These are phyloP conservation scores for Drosophila diplacantha DNA, from an alignment of 2,888 invertebrate genomes.

Conservation along the genomic window DNA sequence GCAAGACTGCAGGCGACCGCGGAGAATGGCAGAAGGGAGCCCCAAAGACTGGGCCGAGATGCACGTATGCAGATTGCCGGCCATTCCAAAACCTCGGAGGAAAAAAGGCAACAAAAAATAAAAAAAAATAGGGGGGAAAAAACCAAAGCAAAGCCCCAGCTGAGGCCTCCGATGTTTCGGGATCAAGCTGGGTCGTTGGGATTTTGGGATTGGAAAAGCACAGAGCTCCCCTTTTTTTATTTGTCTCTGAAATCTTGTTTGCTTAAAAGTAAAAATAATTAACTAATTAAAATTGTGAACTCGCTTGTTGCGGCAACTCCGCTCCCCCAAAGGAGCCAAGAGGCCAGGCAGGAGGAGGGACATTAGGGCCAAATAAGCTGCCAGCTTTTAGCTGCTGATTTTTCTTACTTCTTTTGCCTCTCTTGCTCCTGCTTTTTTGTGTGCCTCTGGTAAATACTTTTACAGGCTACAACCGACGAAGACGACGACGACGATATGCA, in stretches of 20 bases:
- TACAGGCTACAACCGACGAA: conserved; percentile 34
- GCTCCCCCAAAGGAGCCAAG: conserved; percentile 1
- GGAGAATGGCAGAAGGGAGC: conserved; percentile 40
- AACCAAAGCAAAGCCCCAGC: conserved; percentile 31
- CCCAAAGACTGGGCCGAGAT: conserved; percentile 53
- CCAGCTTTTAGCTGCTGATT: conserved; percentile 43
- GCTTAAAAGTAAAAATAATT: conserved; percentile 74
- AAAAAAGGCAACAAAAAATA: conserved; percentile 10
- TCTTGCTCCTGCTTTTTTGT: conserved; percentile 15
- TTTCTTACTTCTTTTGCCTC: conserved; percentile 19
- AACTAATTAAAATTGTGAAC: conserved; percentile 74
- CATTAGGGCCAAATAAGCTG: conserved; percentile 73
- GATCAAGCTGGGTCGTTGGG: conserved; percentile 45
- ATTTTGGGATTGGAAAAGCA: conserved; percentile 21
- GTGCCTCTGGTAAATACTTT: conserved; percentile 63
- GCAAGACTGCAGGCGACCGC: conserved; percentile 22
- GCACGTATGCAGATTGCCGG: conserved; percentile 73
- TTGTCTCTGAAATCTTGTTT: conserved; percentile 71
- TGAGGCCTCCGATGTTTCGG: conserved; percentile 31
- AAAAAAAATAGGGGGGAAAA: conserved; percentile 2
- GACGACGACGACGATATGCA: conserved; percentile 63
- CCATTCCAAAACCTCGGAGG: conserved; percentile 45
- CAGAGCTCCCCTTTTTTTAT: conserved; percentile 43
- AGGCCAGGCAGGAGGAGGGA: conserved; percentile 29
- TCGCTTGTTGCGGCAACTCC: conserved; percentile 43